These are phyloP conservation scores for Blomia tropicalis DNA, from an alignment of 2,888 invertebrate species.

Conservation along the genomic window DNA sequence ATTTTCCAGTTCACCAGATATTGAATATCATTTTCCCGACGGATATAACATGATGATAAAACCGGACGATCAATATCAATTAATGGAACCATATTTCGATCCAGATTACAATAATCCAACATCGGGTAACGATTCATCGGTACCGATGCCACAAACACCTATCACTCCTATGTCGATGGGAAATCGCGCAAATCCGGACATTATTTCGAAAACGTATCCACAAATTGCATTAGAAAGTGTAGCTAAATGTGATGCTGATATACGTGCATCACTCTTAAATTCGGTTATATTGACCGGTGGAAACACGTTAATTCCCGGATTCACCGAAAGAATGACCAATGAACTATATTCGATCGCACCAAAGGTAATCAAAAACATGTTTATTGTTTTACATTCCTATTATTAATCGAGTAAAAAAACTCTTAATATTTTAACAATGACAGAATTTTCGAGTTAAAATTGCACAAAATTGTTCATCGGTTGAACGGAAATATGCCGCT, in stretches of 20 bases:
- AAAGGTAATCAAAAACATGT: not conserved
- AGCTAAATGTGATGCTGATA: not conserved
- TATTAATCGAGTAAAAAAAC: not conserved
- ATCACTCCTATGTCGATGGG: not conserved
- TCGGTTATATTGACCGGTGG: slow-evolving; percentile 8
- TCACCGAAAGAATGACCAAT: slow-evolving; percentile 5
- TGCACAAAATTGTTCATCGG: not conserved
- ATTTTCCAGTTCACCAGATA: slow-evolving; percentile 63
- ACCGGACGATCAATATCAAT: slow-evolving; percentile 75
- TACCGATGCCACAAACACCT: too few relatives aligned
- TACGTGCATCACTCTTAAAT: not conserved
- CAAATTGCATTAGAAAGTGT: not conserved
- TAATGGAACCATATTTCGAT: slow-evolving; percentile 89
- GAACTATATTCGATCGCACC: not conserved
- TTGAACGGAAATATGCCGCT: slow-evolving; percentile 19
- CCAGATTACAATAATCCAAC: not conserved
- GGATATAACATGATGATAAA: slow-evolving; percentile 87
- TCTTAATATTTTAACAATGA: not conserved
- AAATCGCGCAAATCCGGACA: not conserved
- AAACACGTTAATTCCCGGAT: slow-evolving; percentile 9
- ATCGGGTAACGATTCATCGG: not conserved
- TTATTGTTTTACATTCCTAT: not conserved
- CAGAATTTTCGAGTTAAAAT: slow-evolving; percentile 2
- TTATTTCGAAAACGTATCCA: not conserved
- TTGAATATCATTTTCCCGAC: slow-evolving; percentile 91